Evolutionary conservation across 2,888 invertebrate genomes (phyloP).

Genomic region (Clunio marinus): DNA sequence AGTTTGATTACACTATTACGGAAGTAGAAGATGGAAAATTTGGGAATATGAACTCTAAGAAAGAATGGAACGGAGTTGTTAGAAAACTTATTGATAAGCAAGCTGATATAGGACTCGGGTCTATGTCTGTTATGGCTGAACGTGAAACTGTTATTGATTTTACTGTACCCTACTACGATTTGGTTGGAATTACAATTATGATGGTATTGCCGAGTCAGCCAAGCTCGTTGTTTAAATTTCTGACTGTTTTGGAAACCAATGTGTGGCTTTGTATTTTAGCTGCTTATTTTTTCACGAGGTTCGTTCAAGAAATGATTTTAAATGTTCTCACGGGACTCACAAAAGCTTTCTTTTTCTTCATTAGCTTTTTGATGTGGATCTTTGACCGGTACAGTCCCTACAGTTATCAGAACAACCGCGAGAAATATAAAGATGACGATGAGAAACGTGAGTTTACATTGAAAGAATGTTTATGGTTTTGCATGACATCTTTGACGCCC

Average conservation of each 20-base stretch:
- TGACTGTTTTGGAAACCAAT: slow-evolving; percentile 91
- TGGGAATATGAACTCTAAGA: slow-evolving; percentile 83
- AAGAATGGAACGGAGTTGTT: slow-evolving; percentile 81
- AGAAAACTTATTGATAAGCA: slow-evolving; percentile 75
- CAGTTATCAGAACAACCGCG: slow-evolving; percentile 90
- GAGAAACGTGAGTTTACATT: slow-evolving; percentile 92
- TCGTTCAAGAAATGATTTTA: slow-evolving; percentile 39
- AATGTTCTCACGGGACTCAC: no score
- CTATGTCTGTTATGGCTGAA: slow-evolving; percentile 96
- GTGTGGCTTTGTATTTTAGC: slow-evolving; percentile 96
- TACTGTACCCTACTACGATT: slow-evolving; percentile 96
- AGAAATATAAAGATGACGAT: slow-evolving; percentile 87
- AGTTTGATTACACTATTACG: slow-evolving; percentile 86
- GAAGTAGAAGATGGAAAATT: slow-evolving; percentile 76
- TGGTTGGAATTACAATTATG: slow-evolving; percentile 94
- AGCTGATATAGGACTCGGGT: slow-evolving; percentile 91
- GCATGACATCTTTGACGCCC: slow-evolving; percentile 96
- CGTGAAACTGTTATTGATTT: slow-evolving; percentile 96
- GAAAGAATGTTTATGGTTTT: slow-evolving; percentile 97
- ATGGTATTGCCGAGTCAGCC: slow-evolving; percentile 87
- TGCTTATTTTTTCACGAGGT: slow-evolving; percentile 92
- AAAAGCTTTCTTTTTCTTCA: slow-evolving; percentile 41
- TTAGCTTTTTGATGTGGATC: slow-evolving; percentile 86
- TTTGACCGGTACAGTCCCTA: slow-evolving; percentile 97
- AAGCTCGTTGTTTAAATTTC: slow-evolving; percentile 92